These are phyloP conservation scores for Burhinus bistriatus DNA, from an alignment of 2,113 vertebrate genomes.

Conservation along the genomic window DNA sequence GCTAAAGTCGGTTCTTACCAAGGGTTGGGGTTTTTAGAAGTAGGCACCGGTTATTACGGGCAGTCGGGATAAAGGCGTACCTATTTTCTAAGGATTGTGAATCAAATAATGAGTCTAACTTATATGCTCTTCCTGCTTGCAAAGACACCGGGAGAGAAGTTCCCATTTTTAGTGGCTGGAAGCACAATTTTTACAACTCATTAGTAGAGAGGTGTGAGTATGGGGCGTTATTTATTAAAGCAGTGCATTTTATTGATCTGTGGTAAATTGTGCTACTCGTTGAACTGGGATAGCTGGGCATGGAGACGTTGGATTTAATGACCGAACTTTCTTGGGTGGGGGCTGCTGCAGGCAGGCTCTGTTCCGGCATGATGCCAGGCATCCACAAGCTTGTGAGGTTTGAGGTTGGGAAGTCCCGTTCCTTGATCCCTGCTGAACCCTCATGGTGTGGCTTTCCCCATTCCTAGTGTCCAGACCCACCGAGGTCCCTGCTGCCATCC, in stretches of 20 bases:
- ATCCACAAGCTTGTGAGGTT: rapidly evolving
- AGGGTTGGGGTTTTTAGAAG: constrained; percentile 58
- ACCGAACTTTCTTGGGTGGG: not conserved
- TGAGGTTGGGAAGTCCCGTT: not conserved
- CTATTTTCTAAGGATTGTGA: constrained; percentile 65
- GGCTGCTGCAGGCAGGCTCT: not conserved
- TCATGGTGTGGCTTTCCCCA: rapidly evolving
- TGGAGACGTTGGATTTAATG: not conserved
- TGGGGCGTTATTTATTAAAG: not conserved
- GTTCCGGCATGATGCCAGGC: rapidly evolving
- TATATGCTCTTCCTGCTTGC: constrained; percentile 1
- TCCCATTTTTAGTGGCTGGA: not conserved
- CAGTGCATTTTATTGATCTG: not conserved
- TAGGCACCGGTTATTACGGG: constrained; percentile 51
- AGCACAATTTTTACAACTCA: not conserved
- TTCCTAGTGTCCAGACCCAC: not conserved
- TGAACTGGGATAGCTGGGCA: not conserved
- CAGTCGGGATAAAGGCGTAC: constrained; percentile 31
- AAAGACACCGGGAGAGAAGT: not conserved
- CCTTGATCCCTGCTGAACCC: rapidly evolving
- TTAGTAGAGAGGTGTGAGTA: not conserved
- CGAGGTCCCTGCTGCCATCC: not conserved
- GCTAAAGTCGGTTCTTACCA: constrained; percentile 79
- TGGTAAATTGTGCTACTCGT: not conserved
- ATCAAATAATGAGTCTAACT: constrained; percentile 30